Evolutionary conservation across 2,797 vertebrate genomes (phyloP).

Genomic region (Sebastiscus tertius): DNA sequence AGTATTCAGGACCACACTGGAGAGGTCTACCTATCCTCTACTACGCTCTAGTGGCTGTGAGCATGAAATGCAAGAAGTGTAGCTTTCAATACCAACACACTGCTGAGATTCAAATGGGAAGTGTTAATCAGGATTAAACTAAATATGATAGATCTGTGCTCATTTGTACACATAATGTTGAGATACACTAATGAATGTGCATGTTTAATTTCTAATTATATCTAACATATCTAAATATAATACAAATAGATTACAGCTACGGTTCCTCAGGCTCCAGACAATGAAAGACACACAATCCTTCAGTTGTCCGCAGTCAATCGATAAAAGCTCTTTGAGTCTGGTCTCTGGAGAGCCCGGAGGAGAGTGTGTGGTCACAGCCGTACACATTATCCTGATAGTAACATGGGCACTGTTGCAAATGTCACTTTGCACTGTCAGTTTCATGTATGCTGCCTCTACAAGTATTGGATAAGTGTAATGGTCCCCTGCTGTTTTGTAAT

Average conservation of each 20-base stretch:
- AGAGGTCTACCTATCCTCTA: slow-evolving; percentile 36
- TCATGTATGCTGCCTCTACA: not conserved
- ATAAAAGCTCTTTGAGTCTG: slow-evolving; percentile 46
- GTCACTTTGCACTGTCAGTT: not conserved
- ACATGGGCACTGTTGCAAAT: not conserved
- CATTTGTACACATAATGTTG: not conserved
- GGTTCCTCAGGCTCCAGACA: not conserved
- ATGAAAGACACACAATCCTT: slow-evolving; percentile 18
- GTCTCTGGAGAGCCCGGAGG: slow-evolving; percentile 12
- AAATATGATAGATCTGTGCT: not conserved
- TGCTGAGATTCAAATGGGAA: not conserved
- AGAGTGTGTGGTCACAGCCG: slow-evolving; percentile 13
- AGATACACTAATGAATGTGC: not conserved
- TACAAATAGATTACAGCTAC: not conserved
- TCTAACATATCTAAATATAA: not conserved
- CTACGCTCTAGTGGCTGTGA: slow-evolving; percentile 66
- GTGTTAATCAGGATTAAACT: not conserved
- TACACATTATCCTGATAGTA: slow-evolving; percentile 3
- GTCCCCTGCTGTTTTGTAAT: not conserved
- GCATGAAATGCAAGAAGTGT: slow-evolving; percentile 19
- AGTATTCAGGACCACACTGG: not conserved
- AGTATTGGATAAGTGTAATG: not conserved
- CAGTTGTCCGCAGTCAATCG: slow-evolving; percentile 24
- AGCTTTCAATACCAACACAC: not conserved
- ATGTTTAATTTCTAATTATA: not conserved